Percentiles rank a stretch among this genome's conserved stretches.
Evolutionary conservation across 2,113 vertebrate species (phyloP).

Genomic region (Aviceda subcristata): DNA sequence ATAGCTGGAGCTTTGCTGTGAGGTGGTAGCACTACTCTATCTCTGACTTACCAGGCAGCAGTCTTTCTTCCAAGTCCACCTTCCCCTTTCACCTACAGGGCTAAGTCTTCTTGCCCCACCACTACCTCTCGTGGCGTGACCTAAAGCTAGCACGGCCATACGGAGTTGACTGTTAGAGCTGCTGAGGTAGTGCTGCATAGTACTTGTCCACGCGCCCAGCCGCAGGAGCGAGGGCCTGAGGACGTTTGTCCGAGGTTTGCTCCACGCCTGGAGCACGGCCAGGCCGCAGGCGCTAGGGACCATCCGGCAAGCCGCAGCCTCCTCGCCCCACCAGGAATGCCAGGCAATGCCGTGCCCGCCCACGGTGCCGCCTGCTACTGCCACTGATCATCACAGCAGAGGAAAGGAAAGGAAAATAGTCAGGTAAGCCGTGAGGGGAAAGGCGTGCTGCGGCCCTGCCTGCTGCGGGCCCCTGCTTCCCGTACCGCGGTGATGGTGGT

Average conservation of each 20-base stretch:
- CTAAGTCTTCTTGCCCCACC: not conserved
- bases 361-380: rapidly evolving
- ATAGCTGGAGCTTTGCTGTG: not conserved
- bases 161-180: not conserved
- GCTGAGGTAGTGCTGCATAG: rapidly evolving
- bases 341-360: not conserved
- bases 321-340: not conserved
- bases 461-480: not conserved
- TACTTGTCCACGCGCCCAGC: rapidly evolving
- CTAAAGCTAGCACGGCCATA: rapidly evolving
- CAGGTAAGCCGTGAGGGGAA: rapidly evolving
- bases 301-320: rapidly evolving
- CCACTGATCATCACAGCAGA: rapidly evolving
- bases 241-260: not conserved
- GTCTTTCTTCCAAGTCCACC: not conserved
- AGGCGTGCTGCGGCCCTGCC: not conserved
- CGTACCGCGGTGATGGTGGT: rapidly evolving
- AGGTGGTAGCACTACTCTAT: not conserved
- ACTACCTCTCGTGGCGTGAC: rapidly evolving
- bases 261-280: not conserved
- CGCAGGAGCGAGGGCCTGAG: not conserved
- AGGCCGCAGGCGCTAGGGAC: not conserved
- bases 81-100: rapidly evolving
- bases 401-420: not conserved
- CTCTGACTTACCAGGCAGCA: not conserved